Conservation (phyloP, 2,797 vertebrate genomes). For the Morus bassanus region DNA sequence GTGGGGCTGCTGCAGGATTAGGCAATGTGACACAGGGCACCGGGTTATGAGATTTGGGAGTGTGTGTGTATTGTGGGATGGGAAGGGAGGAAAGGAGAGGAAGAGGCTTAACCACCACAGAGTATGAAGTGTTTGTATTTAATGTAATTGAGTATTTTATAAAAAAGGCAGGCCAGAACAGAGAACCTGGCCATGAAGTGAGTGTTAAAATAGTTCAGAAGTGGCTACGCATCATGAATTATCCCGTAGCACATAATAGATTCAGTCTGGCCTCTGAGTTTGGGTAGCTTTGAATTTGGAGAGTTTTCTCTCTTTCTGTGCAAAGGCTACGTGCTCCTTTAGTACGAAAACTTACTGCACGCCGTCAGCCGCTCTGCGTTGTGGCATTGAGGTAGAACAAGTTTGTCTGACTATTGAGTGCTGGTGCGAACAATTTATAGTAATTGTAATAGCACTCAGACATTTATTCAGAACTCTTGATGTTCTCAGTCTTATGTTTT, state of each 20-base stretch:
- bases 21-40: slow-evolving; percentile 3
- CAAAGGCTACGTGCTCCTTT: neutral
- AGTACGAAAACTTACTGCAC: neutral
- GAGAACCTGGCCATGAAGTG: neutral
- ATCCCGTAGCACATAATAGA: fast-evolving
- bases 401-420: neutral
- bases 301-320: neutral
- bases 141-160: neutral
- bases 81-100: neutral
- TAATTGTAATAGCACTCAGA: neutral
- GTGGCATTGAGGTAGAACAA: neutral
- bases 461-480: neutral
- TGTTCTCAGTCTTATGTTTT: neutral
- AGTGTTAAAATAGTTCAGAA: neutral
- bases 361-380: neutral
- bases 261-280: neutral
- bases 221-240: fast-evolving
- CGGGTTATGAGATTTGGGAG: neutral
- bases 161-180: neutral
- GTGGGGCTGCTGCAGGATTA: slow-evolving; percentile 36
- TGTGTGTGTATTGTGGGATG: neutral
- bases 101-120: neutral
- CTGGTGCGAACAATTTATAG: neutral
- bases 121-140: neutral
- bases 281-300: neutral